Evolutionary conservation across 2,113 vertebrate genomes (phyloP), one percentile per base, ranked within the genome.

Genomic region (Corythornis madagascariensis): DNA sequence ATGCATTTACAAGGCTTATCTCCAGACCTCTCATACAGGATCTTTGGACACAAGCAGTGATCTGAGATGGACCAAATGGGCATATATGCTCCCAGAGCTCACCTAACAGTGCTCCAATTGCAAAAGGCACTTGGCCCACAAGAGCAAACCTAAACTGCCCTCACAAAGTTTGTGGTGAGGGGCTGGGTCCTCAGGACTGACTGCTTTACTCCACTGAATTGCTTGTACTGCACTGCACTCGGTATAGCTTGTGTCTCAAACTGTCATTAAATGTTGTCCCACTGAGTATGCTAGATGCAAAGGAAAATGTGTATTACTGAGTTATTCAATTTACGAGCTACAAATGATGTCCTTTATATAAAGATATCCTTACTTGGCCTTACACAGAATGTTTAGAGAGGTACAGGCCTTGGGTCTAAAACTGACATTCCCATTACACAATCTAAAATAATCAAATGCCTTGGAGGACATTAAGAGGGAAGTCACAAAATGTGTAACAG

Each of bases 371-470:
- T 85, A 65, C 38, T 93, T 77, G 70, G 70, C 64, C 52, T 80
- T 86, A 77, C 26, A 78, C 22, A 93, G 74, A 91, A 57, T 64
- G 74, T 38, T 87, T 77, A 19, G 55, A 93, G 75, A 76, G 26
- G 26, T 66, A 92, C 61, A 81, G 28, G 83, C 83, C 61, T 90
- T 67, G 43, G 56, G 86, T 88, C 69, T 86, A 83, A 72, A 90
- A 70, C 64, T 91, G 92, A 89, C 91, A 89, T 91, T 80, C 67
- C 67, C 0, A 0, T 75, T 33, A 80, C 67, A 71, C 0, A 6
- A 79, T 53, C 91, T 91, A 90, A 96, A 96, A 93, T 90, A 89
- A 92, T 48, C 71, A 85, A 92, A 56, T 80, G 64, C 82, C 81
- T 92, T 4, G 5, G 66, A 95, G 89, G 52, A 53, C 57, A 87